Evolutionary conservation across 2,888 invertebrate species (phyloP).

Genomic region (Caenorhabditis wallacei): DNA sequence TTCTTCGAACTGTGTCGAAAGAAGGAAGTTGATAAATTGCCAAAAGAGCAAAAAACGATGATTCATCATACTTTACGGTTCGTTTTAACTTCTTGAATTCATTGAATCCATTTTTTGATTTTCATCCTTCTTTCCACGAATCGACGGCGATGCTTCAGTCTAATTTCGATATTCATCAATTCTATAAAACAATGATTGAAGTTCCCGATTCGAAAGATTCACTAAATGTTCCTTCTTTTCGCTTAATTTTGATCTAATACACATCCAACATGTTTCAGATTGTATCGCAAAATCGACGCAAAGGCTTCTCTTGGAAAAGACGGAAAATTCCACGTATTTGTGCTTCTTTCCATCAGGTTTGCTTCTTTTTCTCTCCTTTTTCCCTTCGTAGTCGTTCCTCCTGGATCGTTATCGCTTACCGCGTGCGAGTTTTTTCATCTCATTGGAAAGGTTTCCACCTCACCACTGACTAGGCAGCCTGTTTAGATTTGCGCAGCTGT

Average conservation of each 20-base stretch:
- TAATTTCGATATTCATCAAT: neutral
- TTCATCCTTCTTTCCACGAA: neutral
- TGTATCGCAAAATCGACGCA: conserved; percentile 89
- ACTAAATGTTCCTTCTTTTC: neutral
- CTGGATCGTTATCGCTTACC: conserved; percentile 48
- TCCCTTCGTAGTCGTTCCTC: neutral
- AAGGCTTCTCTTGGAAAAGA: conserved; percentile 95
- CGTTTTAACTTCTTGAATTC: neutral
- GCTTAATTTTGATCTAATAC: neutral
- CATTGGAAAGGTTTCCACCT: conserved; percentile 13
- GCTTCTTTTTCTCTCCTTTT: conserved; percentile 39
- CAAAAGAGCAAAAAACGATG: conserved; percentile 86
- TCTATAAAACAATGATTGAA: conserved; percentile 2
- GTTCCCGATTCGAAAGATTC: neutral
- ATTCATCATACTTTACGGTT: conserved; percentile 91
- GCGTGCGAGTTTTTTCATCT: conserved; percentile 23
- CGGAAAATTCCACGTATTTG: conserved; percentile 97
- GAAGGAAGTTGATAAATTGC: conserved; percentile 78
- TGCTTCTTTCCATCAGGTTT: conserved; percentile 94
- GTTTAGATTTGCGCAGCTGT: conserved; percentile 56
- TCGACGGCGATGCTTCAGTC: neutral
- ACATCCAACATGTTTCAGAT: conserved; percentile 37
- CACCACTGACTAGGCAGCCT: conserved; percentile 3
- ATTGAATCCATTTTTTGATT: neutral
- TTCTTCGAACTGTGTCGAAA: conserved; percentile 80